Base-by-base conservation (phyloP, 2,888 invertebrate genomes). In the Pilophorus perplexus region DNA sequence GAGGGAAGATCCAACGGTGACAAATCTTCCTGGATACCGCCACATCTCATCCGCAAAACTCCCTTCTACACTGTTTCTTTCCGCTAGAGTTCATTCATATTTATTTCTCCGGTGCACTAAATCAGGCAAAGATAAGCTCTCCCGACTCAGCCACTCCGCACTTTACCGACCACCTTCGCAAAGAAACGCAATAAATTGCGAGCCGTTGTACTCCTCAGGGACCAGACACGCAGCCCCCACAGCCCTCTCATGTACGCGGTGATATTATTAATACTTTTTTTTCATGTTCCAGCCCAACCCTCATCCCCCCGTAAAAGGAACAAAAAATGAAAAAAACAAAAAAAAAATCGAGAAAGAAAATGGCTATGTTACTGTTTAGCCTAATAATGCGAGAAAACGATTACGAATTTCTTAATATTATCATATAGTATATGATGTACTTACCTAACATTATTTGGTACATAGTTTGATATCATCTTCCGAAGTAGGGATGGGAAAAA, bases 91-190 rank as follows among this genome's bases (percentile, higher is more conserved):
- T 62, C 62, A 62, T 62, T 62, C 62, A 46, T 62, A 46, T 62
- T 62, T 62, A 62, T 62, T 62, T 62, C 62, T 44, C 28, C 62
- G 14, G 28, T 12, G 44, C 62, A 62, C 62, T 62, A 62, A 62
- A 62, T 62, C 62, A 62, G 44, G 22, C 62, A 44, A 33, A 62
- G 62, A 62, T 62, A 62, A 62, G 62, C 62, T 48, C 33, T 10
- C 48, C 6, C 33, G n/a, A n/a, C 33, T 42, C 14, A 6, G 10
- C 42, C 14, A 5, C 16, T 5, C 10, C 42, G n/a, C 16, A 6
- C 5, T 42, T 42, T 16, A 42, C 42, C 42, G 42, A 20, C 20
- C 37, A 37, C 38, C 23, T 55, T 55, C 38, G 18, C 20, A 20
- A 55, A 55, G 55, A 38, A 38, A 20, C 22, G 55, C 38, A 55